Evolutionary conservation across 2,888 invertebrate genomes (phyloP).

Genomic region (Leucophenga montana): DNA sequence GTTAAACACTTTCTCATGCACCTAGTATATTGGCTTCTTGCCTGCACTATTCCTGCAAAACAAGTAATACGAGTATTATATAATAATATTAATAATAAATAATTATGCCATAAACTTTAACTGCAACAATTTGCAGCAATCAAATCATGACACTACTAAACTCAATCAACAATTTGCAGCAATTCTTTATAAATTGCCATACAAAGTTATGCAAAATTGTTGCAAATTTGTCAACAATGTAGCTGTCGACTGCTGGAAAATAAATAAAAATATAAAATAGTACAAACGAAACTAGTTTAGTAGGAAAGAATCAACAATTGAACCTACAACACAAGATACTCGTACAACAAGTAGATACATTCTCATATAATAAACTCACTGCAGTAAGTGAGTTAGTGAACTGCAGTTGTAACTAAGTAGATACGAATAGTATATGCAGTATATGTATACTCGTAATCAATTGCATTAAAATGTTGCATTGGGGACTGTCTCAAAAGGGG

Average conservation of each 20-base stretch:
- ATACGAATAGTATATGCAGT: background rate
- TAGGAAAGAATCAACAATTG: conserved; percentile 56
- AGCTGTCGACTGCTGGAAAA: conserved; percentile 7
- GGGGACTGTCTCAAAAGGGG: too few relatives aligned
- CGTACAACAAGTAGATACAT: conserved; percentile 51
- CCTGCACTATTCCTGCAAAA: too few relatives aligned
- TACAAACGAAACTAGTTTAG: conserved; percentile 56
- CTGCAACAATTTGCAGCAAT: too few relatives aligned
- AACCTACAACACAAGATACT: conserved; percentile 28
- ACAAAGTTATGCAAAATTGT: conserved; percentile 3
- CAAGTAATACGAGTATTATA: too few relatives aligned
- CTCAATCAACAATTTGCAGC: background rate
- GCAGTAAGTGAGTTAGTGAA: background rate
- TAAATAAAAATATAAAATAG: conserved; percentile 13
- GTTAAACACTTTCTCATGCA: background rate
- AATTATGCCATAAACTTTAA: too few relatives aligned
- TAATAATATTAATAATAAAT: too few relatives aligned
- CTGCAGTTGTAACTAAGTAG: background rate
- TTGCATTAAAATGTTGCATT: background rate
- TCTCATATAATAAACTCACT: background rate
- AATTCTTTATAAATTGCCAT: background rate
- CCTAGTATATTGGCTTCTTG: too few relatives aligned
- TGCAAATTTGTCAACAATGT: conserved; percentile 13
- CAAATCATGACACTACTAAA: too few relatives aligned
- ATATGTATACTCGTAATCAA: background rate